These are phyloP conservation scores for Takifugu rubripes DNA, from an alignment of 2,797 vertebrate genomes.

Conservation along the genomic window DNA sequence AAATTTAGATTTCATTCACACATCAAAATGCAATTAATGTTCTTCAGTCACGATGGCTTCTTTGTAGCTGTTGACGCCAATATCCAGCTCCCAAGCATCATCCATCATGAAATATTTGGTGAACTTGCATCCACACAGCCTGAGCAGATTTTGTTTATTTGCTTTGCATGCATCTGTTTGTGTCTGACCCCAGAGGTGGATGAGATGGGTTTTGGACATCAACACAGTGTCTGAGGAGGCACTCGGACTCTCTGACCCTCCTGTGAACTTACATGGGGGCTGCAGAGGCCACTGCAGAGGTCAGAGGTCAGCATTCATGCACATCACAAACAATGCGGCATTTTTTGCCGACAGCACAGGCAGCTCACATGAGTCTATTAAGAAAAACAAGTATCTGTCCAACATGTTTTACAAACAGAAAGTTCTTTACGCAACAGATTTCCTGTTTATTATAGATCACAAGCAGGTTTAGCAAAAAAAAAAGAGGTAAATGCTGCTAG, in stretches of 20 bases:
- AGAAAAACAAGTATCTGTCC: conserved; percentile 26
- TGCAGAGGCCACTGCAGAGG: conserved; percentile 83
- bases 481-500: too few species aligned
- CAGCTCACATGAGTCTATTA: conserved; percentile 53
- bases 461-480: too few species aligned
- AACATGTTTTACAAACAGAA: not conserved
- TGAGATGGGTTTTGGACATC: conserved; percentile 60
- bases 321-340: conserved; percentile 87
- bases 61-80: conserved; percentile 7
- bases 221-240: conserved; percentile 70
- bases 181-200: conserved; percentile 24
- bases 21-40: conserved; percentile 4
- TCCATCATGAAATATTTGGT: conserved; percentile 29
- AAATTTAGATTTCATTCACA: conserved; percentile 8
- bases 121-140: conserved; percentile 9
- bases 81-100: conserved; percentile 13
- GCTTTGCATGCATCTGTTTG: conserved; percentile 31
- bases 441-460: too few species aligned
- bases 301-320: conserved; percentile 89
- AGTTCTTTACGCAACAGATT: conserved; percentile 7
- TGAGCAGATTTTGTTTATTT: conserved; percentile 48
- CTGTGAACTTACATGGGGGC: conserved; percentile 87
- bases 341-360: conserved; percentile 68
- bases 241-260: conserved; percentile 87
- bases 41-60: not conserved